Evolutionary conservation across 1,140 invertebrate species (phyloP), one percentile per base, ranked within the genome.

Genomic region (Aphis craccivora): DNA sequence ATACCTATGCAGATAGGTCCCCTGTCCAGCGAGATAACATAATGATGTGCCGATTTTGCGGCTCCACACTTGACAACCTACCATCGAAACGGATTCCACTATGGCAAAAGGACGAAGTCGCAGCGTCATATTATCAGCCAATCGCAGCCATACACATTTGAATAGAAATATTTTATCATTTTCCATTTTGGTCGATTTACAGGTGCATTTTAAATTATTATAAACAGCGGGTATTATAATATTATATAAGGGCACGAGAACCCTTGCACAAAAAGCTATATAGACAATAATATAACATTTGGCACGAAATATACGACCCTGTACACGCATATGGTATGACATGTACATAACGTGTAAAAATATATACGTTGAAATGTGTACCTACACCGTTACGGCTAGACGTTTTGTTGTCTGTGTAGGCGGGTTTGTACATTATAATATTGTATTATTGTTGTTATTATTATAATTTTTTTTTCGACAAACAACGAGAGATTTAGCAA

Each of bases 401-500:
- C 60, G 30, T 20, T n/a, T 14, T 20, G 60, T 76, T 76, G n/a
- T 76, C 11, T 76, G 60, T 6, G 60, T 76, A 76, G 60, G 60
- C 14, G 14, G 60, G 60, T n/a, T 76, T 5, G 60, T 18, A 76
- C n/a, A 18, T n/a, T 45, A 45, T 14, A 6, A 11, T 11, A 8
- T 45, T 11, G n/a, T 14, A 76, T 76, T 76, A n/a, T 76, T n/a
- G 18, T 67, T n/a, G 1, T 67, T n/a, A 2, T 48, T 48, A 48
- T 48, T 45, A 45, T 45, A 8, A 45, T 45, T 67, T n/a, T 76
- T 76, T 67, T 76, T 76, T n/a, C 1, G 60, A 76, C 60, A n/a
- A 76, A 76, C n/a, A 76, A 76, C n/a, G n/a, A 76, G 60, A 76
- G n/a, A 76, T 76, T 76, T 76, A 76, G 30, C 60, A 76, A 30